Percentiles rank a stretch among this genome's conserved stretches.
Evolutionary conservation across 2,113 vertebrate species (phyloP).

Genomic region (Ophiodon elongatus): DNA sequence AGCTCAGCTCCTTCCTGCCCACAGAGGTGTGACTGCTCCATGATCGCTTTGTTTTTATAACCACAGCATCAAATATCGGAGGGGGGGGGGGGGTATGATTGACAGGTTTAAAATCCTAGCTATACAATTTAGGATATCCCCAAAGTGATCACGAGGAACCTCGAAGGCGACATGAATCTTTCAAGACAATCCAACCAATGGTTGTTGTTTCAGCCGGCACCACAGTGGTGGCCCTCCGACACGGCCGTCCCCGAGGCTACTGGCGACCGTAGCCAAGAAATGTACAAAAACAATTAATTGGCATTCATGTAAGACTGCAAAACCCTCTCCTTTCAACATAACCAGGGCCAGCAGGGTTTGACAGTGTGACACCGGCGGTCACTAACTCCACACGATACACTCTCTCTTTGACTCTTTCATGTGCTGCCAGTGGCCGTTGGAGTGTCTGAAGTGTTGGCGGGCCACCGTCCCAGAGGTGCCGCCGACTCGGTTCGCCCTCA

Average conservation of each 20-base stretch:
- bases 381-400: slow-evolving; percentile 26
- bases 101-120: too few relatives aligned
- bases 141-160: neutral
- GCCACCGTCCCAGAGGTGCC: slow-evolving; percentile 38
- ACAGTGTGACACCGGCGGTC: slow-evolving; percentile 9
- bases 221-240: neutral
- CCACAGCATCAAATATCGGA: neutral
- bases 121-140: too few relatives aligned
- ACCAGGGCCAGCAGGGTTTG: neutral
- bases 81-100: too few relatives aligned
- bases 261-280: neutral
- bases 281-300: neutral
- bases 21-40: slow-evolving; percentile 4
- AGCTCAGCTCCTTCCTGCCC: slow-evolving; percentile 54
- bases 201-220: neutral
- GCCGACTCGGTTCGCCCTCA: slow-evolving; percentile 39
- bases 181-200: too few relatives aligned
- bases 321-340: neutral
- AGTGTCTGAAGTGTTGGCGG: slow-evolving; percentile 57
- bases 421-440: slow-evolving; percentile 67
- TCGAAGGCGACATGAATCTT: neutral
- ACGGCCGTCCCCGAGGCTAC: neutral
- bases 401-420: slow-evolving; percentile 64
- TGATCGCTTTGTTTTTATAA: neutral
- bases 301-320: neutral